phyloP scores from a whole-genome alignment of 2,113 vertebrate species.

The Boulengeromyrus knoepffleri region DNA sequence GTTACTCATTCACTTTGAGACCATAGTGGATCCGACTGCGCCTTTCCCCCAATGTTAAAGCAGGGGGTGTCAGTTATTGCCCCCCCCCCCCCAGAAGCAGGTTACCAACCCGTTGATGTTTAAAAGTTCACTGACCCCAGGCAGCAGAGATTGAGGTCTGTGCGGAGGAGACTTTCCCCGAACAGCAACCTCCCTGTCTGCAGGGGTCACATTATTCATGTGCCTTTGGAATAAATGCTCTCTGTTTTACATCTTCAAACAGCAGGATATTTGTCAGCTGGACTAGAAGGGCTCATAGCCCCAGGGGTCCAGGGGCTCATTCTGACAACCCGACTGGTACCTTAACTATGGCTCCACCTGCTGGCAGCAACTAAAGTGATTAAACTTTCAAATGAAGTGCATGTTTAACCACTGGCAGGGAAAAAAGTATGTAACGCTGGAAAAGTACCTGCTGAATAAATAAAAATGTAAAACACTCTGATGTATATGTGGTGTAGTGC shows the following conservation, averaged over 20 bases:
- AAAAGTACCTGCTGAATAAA: background rate
- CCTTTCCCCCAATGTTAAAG: background rate
- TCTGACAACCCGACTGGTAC: background rate
- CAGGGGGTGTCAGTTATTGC: background rate
- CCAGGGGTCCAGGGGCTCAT: background rate
- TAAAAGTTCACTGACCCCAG: background rate
- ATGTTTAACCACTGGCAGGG: no score
- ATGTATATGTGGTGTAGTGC: background rate
- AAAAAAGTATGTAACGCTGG: background rate
- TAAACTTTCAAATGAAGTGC: no score
- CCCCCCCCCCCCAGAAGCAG: background rate
- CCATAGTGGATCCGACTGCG: background rate
- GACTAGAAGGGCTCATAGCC: background rate
- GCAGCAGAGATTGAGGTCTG: background rate
- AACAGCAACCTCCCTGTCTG: background rate
- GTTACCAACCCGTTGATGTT: background rate
- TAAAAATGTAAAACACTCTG: background rate
- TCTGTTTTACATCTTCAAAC: background rate
- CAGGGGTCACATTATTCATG: background rate
- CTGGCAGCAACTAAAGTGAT: no score
- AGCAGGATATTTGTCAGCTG: background rate
- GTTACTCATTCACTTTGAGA: slow-evolving; percentile 14
- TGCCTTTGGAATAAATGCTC: background rate
- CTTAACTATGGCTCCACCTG: background rate
- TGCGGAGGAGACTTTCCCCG: background rate